These are phyloP conservation scores for Anneissia japonica DNA, from an alignment of 35 echinoderm and acorn worm genomes.

Conservation along the genomic window DNA sequence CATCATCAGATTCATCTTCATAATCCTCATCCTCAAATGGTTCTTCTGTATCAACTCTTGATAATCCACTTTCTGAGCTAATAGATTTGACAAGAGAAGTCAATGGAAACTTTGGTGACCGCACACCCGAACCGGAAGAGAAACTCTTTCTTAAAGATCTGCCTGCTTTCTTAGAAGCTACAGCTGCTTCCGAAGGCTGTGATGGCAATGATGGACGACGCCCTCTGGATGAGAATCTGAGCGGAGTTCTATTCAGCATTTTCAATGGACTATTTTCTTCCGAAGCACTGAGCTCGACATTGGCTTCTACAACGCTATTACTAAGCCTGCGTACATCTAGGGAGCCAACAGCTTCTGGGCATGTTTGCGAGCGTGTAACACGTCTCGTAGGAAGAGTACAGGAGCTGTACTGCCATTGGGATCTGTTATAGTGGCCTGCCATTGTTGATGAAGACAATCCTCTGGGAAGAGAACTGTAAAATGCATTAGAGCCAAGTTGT, in stretches of 20 bases:
- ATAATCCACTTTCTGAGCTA: slow-evolving; percentile 5
- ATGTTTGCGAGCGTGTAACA: background rate
- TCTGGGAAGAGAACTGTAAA: background rate
- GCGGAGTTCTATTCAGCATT: background rate
- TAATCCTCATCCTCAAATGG: background rate
- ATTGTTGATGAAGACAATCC: background rate
- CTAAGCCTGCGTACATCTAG: background rate
- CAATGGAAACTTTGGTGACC: background rate
- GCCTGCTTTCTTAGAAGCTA: background rate
- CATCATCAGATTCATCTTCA: background rate
- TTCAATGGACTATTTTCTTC: background rate
- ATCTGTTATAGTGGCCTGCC: background rate
- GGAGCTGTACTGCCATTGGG: background rate
- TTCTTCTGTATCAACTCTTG: background rate
- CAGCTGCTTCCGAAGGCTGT: background rate
- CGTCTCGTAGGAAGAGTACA: background rate
- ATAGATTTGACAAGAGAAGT: slow-evolving; percentile 8
- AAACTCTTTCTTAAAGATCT: background rate
- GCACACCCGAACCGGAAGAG: background rate
- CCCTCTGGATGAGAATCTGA: background rate
- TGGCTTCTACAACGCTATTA: background rate
- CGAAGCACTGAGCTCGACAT: background rate
- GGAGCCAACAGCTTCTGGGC: background rate
- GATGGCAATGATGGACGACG: background rate
- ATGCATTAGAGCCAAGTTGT: background rate